These are phyloP conservation scores for Heterodera carotae DNA, from an alignment of 1,140 invertebrate genomes.

Conservation along the genomic window DNA sequence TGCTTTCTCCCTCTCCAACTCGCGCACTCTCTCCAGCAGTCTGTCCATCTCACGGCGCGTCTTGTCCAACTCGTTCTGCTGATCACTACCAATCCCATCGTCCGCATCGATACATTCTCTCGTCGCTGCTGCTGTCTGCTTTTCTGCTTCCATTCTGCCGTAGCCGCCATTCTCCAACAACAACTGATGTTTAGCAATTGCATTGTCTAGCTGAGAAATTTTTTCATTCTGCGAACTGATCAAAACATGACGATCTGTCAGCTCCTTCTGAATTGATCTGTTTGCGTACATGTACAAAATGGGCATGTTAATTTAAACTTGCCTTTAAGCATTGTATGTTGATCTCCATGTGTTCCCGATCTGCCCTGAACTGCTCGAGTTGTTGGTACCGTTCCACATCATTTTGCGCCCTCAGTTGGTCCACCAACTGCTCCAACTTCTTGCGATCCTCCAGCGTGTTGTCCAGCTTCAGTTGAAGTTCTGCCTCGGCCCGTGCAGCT, in stretches of 20 bases:
- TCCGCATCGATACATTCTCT: neutral
- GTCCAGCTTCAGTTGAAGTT: constrained; percentile 49
- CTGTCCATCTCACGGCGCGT: constrained; percentile 10
- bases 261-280: constrained; percentile 55
- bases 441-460: constrained; percentile 42
- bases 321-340: constrained; percentile 19
- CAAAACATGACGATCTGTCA: constrained; percentile 48
- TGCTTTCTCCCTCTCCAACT: neutral
- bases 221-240: constrained; percentile 56
- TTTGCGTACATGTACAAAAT: no score
- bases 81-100: neutral
- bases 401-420: constrained; percentile 32
- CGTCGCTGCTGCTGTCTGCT: neutral
- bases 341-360: constrained; percentile 21
- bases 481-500: constrained; percentile 37
- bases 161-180: neutral
- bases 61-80: constrained; percentile 4
- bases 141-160: neutral
- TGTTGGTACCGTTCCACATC: constrained; percentile 17
- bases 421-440: constrained; percentile 45
- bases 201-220: constrained; percentile 50
- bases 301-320: neutral
- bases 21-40: constrained; percentile 7
- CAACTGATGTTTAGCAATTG: neutral
- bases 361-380: constrained; percentile 12